Percentiles rank a stretch among this genome's conserved stretches.
These are phyloP conservation scores for Ceratitis capitata DNA, from an alignment of 1,140 invertebrate genomes.

Conservation along the genomic window DNA sequence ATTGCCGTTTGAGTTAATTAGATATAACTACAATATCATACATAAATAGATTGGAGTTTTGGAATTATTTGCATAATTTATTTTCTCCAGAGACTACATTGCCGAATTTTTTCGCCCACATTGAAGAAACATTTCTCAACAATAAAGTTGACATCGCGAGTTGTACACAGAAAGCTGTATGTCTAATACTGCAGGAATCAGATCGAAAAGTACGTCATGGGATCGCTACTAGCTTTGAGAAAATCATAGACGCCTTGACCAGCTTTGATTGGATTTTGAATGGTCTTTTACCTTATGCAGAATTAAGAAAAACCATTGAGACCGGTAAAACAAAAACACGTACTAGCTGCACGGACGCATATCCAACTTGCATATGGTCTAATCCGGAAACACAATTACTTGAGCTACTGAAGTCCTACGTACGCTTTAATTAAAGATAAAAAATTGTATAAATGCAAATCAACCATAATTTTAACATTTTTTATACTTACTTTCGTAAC, in stretches of 20 bases:
- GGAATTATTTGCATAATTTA: no score
- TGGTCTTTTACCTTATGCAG: conserved; percentile 48
- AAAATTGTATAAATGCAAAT: not conserved
- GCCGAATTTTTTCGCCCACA: conserved; percentile 47
- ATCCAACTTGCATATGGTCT: conserved; percentile 53
- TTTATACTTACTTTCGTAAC: conserved; percentile 28
- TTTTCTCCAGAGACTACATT: conserved; percentile 53
- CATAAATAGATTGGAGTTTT: no score
- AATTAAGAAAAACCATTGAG: conserved; percentile 49
- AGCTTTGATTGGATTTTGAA: conserved; percentile 50
- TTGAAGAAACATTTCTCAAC: conserved; percentile 51
- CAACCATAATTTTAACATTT: not conserved
- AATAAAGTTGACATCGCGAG: conserved; percentile 52
- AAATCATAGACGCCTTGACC: conserved; percentile 48
- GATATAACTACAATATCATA: no score
- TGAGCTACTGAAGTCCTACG: conserved; percentile 9
- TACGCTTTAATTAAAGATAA: not conserved
- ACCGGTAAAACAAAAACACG: conserved; percentile 41
- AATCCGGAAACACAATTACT: conserved; percentile 49
- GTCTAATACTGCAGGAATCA: conserved; percentile 47
- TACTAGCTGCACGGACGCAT: conserved; percentile 46
- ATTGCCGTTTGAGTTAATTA: no score
- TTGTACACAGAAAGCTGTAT: conserved; percentile 55
- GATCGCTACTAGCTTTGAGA: conserved; percentile 48
- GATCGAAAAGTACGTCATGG: not conserved